These are phyloP conservation scores for Eremobia ochroleuca DNA, from an alignment of 2,888 invertebrate genomes.

Conservation along the genomic window DNA sequence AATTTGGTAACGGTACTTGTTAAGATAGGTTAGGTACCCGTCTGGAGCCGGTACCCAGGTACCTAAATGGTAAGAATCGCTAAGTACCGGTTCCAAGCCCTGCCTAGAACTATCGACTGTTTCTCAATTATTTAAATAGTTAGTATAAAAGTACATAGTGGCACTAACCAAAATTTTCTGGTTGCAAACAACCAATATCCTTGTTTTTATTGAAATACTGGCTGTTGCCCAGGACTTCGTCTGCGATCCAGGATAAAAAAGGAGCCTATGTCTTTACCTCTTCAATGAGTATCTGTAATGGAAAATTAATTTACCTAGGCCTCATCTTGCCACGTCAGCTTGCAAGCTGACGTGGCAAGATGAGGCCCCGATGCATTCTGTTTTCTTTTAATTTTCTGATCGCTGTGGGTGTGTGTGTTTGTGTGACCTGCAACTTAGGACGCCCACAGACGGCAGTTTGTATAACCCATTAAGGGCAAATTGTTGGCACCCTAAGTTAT, in stretches of 20 bases:
- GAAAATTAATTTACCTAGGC: no score
- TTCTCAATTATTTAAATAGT: no score
- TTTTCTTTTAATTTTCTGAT: conserved; percentile 20
- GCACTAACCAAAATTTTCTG: background rate
- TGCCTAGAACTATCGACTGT: no score
- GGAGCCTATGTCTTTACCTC: no score
- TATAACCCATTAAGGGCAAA: background rate
- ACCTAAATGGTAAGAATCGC: no score
- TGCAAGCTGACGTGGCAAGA: background rate
- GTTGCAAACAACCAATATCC: background rate
- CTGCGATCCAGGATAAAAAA: no score
- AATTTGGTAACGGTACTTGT: no score
- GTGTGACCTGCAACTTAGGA: background rate
- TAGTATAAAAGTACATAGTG: background rate
- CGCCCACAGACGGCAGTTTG: background rate
- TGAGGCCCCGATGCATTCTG: background rate
- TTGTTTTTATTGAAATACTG: background rate
- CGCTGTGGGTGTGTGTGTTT: background rate
- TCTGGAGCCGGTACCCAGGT: no score
- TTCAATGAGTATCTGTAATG: background rate
- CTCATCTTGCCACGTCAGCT: no score
- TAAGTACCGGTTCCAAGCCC: no score
- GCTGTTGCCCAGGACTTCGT: no score
- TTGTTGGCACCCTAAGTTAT: background rate
- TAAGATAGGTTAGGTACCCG: no score